A percentile compares a stretch with the other conserved stretches of the same genome.
Conservation (phyloP, 2,797 vertebrate genomes). For the Aldrovandia affinis region DNA sequence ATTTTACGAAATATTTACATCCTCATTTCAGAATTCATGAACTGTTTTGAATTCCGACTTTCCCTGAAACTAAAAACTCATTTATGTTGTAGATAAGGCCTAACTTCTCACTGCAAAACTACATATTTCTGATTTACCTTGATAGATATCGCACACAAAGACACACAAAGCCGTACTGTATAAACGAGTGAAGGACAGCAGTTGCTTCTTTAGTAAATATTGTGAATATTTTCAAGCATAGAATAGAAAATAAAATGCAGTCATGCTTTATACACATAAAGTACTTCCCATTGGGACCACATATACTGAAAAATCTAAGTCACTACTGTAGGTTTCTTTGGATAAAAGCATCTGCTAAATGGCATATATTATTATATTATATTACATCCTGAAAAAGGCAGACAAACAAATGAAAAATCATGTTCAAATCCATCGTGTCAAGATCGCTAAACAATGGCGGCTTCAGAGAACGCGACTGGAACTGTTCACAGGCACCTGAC, state of each 20-base stretch:
- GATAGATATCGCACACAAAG: neutral
- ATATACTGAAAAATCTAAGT: no score
- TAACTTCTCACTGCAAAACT: neutral
- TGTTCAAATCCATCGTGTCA: neutral
- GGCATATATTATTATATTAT: no score
- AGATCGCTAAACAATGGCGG: neutral
- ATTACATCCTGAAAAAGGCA: neutral
- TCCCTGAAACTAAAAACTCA: neutral
- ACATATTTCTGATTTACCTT: neutral
- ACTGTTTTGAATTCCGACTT: neutral
- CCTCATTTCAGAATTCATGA: neutral
- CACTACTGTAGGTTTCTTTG: no score
- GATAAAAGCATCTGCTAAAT: no score
- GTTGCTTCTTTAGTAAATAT: neutral
- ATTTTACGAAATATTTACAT: neutral
- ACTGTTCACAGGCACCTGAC: neutral
- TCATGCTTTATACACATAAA: no score
- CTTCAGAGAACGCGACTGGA: neutral
- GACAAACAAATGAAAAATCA: neutral
- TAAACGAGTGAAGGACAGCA: neutral
- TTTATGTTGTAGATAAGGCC: neutral
- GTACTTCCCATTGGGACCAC: no score
- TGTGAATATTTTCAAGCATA: neutral
- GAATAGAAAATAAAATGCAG: neutral
- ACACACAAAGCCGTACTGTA: neutral